These are phyloP conservation scores for Ceratitis capitata DNA, from an alignment of 1,140 invertebrate genomes.

Conservation along the genomic window DNA sequence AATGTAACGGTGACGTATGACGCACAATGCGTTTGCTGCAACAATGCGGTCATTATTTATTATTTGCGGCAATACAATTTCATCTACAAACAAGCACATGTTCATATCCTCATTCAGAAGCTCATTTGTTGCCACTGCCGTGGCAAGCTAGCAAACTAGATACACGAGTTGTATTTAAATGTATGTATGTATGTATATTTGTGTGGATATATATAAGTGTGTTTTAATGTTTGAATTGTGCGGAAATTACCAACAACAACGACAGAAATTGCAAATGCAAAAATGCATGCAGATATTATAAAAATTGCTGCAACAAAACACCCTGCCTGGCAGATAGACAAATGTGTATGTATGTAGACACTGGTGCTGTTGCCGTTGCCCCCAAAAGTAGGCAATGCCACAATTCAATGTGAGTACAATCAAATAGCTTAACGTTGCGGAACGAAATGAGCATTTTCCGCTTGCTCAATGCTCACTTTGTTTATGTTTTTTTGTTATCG, in stretches of 20 bases:
- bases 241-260: conserved; percentile 33
- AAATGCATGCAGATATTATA: background rate
- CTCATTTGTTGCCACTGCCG: background rate
- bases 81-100: background rate
- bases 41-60: conserved; percentile 36
- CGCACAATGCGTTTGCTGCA: conserved; percentile 35
- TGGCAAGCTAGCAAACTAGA: background rate
- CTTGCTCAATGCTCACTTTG: background rate
- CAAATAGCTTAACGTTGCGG: conserved; percentile 31
- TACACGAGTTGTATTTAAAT: background rate
- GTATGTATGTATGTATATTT: conserved; percentile 1
- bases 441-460: conserved; percentile 25
- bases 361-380: background rate
- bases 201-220: background rate
- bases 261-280: background rate
- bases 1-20: conserved; percentile 14
- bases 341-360: too few species aligned
- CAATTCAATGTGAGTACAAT: background rate
- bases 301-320: conserved; percentile 10
- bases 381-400: conserved; percentile 19
- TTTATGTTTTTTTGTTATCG: background rate
- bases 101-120: background rate
- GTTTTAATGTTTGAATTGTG: background rate
- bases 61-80: background rate
- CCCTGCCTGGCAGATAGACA: background rate